These are phyloP conservation scores for Aselliscus stoliczkanus DNA, from an alignment of 2,797 vertebrate genomes.

Conservation along the genomic window DNA sequence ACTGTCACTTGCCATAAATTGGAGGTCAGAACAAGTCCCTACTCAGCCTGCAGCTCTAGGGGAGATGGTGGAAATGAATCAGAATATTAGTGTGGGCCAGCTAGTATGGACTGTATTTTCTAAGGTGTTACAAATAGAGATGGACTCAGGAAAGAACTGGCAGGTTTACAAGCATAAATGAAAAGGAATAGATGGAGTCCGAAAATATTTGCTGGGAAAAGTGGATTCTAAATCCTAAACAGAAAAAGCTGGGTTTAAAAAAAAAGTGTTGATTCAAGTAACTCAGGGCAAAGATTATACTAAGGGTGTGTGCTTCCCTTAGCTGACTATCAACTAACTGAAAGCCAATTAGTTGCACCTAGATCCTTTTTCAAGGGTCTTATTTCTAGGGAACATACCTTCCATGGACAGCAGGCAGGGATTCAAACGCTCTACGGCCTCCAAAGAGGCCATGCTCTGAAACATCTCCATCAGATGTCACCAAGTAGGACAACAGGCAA, in stretches of 20 bases:
- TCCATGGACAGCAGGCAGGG: neutral
- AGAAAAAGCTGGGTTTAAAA: conserved; percentile 1
- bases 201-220: conserved; percentile 18
- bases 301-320: neutral
- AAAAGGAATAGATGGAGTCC: neutral
- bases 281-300: neutral
- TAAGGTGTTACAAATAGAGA: neutral
- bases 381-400: neutral
- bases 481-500: neutral
- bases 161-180: neutral
- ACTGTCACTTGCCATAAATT: neutral
- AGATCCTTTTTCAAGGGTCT: neutral
- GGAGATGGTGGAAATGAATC: neutral
- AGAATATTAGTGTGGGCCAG: neutral
- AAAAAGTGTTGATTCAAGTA: conserved; percentile 6
- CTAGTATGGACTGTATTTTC: neutral
- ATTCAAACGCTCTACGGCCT: neutral
- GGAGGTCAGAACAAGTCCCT: neutral
- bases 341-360: neutral
- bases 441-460: neutral
- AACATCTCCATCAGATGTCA: neutral
- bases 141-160: neutral
- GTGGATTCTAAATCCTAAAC: conserved; percentile 21
- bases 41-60: neutral
- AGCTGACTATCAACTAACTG: neutral